phyloP scores from a whole-genome alignment of 2,888 invertebrate genomes.

The Ormyrus thymus region DNA sequence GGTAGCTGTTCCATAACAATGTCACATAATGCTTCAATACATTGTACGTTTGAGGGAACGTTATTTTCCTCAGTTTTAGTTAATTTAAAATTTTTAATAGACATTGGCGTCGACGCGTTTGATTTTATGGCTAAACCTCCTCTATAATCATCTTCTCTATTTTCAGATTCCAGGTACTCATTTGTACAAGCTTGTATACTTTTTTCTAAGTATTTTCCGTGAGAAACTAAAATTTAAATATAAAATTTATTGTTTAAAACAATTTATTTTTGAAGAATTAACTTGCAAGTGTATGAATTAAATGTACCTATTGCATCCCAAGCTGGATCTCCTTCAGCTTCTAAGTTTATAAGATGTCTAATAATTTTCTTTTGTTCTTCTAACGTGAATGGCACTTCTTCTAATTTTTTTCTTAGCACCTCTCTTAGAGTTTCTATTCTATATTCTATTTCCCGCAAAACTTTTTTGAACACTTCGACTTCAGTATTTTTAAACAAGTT shows the following conservation, averaged over 20 bases:
- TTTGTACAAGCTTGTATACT: constrained; percentile 66
- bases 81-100: constrained; percentile 63
- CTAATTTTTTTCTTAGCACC: constrained; percentile 87
- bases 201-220: constrained; percentile 70
- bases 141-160: constrained; percentile 64
- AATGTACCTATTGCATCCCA: constrained; percentile 89
- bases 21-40: constrained; percentile 87
- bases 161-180: constrained; percentile 67
- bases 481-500: constrained; percentile 96
- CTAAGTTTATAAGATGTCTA: constrained; percentile 86
- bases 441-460: constrained; percentile 93
- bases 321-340: constrained; percentile 91
- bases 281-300: constrained; percentile 4
- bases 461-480: constrained; percentile 90
- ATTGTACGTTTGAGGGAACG: constrained; percentile 83
- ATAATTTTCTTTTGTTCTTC: constrained; percentile 97
- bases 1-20: constrained; percentile 87
- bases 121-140: constrained; percentile 58
- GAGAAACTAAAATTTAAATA: constrained; percentile 65
- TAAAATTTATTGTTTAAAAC: neutral
- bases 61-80: constrained; percentile 70
- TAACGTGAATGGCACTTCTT: constrained; percentile 92
- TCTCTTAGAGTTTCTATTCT: constrained; percentile 88
- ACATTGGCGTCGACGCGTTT: constrained; percentile 60
- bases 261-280: neutral